Percentiles rank a stretch among this genome's conserved stretches.
Conservation (phyloP, 2,888 invertebrate species). For the Dastarcus helophoroides region DNA sequence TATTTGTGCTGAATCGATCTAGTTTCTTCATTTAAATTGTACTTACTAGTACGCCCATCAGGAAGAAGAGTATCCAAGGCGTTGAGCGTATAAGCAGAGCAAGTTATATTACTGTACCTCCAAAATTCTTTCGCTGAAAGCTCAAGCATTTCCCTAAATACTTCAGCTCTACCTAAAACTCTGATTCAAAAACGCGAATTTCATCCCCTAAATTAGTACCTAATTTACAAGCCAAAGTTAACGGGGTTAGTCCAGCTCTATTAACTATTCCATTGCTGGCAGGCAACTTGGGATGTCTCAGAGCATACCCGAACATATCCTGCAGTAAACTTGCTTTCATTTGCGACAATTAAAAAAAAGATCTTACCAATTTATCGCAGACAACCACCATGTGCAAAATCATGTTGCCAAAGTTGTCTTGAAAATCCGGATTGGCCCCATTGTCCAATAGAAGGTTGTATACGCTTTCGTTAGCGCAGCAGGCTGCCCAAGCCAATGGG, state of each 20-base stretch:
- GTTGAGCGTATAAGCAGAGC: conserved; percentile 93
- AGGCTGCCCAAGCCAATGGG: conserved; percentile 94
- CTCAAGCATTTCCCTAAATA: conserved; percentile 97
- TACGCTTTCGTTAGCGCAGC: conserved; percentile 92
- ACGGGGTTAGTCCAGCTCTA: conserved; percentile 80
- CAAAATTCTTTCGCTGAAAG: conserved; percentile 91
- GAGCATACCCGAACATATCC: conserved; percentile 98
- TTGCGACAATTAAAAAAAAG: conserved; percentile 4
- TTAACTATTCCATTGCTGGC: conserved; percentile 89
- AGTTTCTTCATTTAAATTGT: background rate
- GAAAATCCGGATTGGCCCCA: conserved; percentile 90
- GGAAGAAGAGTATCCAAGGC: conserved; percentile 91
- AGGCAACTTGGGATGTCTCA: conserved; percentile 85
- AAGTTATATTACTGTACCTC: conserved; percentile 97
- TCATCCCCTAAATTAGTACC: conserved; percentile 32
- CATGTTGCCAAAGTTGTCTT: conserved; percentile 96
- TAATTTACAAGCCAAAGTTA: conserved; percentile 91
- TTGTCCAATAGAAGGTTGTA: conserved; percentile 89
- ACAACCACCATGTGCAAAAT: conserved; percentile 99
- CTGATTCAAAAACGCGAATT: background rate
- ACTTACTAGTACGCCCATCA: conserved; percentile 87
- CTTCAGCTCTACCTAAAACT: conserved; percentile 65
- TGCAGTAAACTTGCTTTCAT: conserved; percentile 31
- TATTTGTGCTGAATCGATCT: background rate
- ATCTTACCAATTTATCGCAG: conserved; percentile 80